Evolutionary conservation across 2,888 invertebrate species (phyloP).

Genomic region (Nephrotoma flavescens): DNA sequence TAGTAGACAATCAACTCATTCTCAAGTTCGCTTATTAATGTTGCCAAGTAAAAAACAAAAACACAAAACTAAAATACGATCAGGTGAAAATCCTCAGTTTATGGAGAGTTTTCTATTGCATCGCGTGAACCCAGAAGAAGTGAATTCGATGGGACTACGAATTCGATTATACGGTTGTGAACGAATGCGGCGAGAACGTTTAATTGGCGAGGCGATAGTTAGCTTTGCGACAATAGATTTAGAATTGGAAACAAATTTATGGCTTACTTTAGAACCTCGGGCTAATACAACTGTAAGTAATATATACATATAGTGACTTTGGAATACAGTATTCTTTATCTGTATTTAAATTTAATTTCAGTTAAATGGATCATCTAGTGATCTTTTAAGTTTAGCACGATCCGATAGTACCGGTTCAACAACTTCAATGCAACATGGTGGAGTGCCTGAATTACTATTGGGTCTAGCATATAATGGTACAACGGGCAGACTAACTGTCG

Average conservation of each 20-base stretch:
- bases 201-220: conserved; percentile 81
- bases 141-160: conserved; percentile 80
- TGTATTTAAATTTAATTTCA: conserved; percentile 14
- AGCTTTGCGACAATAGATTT: conserved; percentile 82
- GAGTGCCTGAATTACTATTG: conserved; percentile 77
- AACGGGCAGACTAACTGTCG: conserved; percentile 84
- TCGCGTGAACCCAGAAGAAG: conserved; percentile 88
- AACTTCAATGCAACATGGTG: conserved; percentile 79
- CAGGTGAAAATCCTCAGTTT: conserved; percentile 81
- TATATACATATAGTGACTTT: not conserved
- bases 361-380: conserved; percentile 41
- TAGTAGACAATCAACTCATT: conserved; percentile 50
- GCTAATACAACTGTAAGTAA: conserved; percentile 38
- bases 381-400: conserved; percentile 64
- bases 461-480: conserved; percentile 87
- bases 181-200: conserved; percentile 78
- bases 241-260: conserved; percentile 79
- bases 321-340: not conserved
- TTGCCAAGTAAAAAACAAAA: conserved; percentile 87
- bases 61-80: conserved; percentile 83
- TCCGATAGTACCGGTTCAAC: conserved; percentile 91
- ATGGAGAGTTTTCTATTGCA: conserved; percentile 83
- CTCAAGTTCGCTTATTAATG: conserved; percentile 66
- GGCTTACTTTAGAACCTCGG: conserved; percentile 71
- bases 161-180: conserved; percentile 86